A percentile compares a stretch with the other conserved stretches of the same genome.
Conservation (phyloP, 2,888 invertebrate species). For the Leucoma salicis region DNA sequence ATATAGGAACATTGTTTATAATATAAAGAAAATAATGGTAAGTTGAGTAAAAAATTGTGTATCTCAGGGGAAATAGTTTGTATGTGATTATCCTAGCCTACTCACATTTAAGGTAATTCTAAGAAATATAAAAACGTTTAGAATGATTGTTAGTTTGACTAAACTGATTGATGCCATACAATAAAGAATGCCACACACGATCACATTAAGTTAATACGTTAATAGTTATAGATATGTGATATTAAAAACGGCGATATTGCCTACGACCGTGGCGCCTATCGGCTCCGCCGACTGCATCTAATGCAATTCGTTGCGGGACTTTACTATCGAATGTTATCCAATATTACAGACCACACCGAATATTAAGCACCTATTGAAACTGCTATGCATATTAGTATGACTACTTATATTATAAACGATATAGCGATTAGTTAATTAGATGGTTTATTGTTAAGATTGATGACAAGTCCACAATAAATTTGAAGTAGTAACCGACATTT, state of each 20-base stretch:
- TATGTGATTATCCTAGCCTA: no score
- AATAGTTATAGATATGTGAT: slow-evolving; percentile 21
- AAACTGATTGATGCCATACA: slow-evolving; percentile 8
- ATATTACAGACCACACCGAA: slow-evolving; percentile 48
- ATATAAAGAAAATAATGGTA: no score
- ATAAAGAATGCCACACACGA: slow-evolving; percentile 54
- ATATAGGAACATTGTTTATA: no score
- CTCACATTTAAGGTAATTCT: no score
- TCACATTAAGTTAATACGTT: slow-evolving; percentile 30
- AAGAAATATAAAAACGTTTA: no score
- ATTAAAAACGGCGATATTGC: slow-evolving; percentile 32
- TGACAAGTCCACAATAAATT: no score
- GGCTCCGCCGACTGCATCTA: slow-evolving; percentile 43
- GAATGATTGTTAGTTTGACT: no score
- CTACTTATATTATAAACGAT: slow-evolving; percentile 8
- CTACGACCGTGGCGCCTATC: slow-evolving; percentile 39
- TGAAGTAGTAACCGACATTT: no score
- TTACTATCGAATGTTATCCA: slow-evolving; percentile 57
- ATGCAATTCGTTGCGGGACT: slow-evolving; percentile 62
- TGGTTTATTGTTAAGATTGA: no score
- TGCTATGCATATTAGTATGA: slow-evolving; percentile 29
- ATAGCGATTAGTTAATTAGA: no score
- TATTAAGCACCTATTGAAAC: slow-evolving; percentile 33
- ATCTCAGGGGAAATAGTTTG: no score
- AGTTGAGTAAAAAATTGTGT: no score